Evolutionary conservation across 2,888 invertebrate species (phyloP), one percentile per base, ranked within the genome.

Genomic region (Eristalis arbustorum): DNA sequence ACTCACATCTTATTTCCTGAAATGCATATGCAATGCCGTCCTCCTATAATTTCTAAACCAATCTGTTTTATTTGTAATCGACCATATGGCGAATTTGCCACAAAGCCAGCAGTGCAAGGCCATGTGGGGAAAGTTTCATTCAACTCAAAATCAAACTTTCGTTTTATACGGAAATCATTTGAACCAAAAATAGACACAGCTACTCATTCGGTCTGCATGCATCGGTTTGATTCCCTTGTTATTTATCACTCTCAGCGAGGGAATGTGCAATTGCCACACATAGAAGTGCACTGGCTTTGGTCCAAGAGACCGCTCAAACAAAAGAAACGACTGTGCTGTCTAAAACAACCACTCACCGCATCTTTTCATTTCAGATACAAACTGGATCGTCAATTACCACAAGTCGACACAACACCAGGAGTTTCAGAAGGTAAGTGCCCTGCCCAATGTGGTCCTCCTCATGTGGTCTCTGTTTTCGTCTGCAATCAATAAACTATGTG

Each of bases 351-450:
- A 59, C 59, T 59, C 25, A 59, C 40, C 61, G 13, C 18, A 66
- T 56, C 11, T 71, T 78, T 72, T 69, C 18, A 42, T 90, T 91
- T 18, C 88, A 92, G 92, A 89, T 89, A 88, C 89, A 91, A 90
- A 88, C 91, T 92, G 91, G 91, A 90, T 88, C 90, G 90, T 84
- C 89, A 89, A 89, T 90, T 91, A 78, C 89, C 90, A 69, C 90
- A 91, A 85, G 88, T 89, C 66, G 90, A 90, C 61, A 87, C 91
- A 85, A 89, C 90, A 66, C 89, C 91, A 88, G 89, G 89, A 88
- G 90, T 91, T 89, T 92, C 92, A 73, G 92, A 91, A 90, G 92
- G 92, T 92, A 89, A 49, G 49, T 49, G 49, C 49, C n/a, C 18
- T 18, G 1, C 49, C 49, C 0, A 1, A 4, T 1, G 1, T 49